Evolutionary conservation across 2,888 invertebrate species (phyloP).

Genomic region (Lymantria monacha): DNA sequence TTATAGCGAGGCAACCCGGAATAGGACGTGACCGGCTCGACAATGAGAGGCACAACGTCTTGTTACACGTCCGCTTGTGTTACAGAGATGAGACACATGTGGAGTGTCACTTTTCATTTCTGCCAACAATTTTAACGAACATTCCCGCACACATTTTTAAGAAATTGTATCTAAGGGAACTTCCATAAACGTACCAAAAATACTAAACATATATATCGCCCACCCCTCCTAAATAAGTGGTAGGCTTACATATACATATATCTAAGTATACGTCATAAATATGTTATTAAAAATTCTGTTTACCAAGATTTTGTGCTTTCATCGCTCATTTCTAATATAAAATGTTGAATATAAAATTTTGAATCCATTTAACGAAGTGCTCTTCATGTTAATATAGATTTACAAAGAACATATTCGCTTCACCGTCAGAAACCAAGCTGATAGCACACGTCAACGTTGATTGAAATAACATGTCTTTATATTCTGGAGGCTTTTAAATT

Average conservation of each 20-base stretch:
- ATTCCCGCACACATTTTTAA: neutral
- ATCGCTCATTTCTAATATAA: slow-evolving; percentile 2
- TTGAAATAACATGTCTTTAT: slow-evolving; percentile 2
- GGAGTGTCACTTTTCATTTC: slow-evolving; percentile 17
- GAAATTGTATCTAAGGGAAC: too few relatives aligned
- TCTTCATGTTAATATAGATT: slow-evolving; percentile 21
- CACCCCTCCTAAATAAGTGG: too few relatives aligned
- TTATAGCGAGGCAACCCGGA: slow-evolving; percentile 52
- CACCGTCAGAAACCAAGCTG: slow-evolving; percentile 7
- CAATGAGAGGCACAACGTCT: slow-evolving; percentile 40
- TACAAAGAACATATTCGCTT: slow-evolving; percentile 23
- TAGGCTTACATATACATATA: neutral
- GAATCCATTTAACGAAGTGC: slow-evolving; percentile 29
- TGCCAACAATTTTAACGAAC: neutral
- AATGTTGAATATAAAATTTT: slow-evolving; percentile 21
- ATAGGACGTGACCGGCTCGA: slow-evolving; percentile 54
- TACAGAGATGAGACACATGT: slow-evolving; percentile 39
- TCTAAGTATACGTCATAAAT: neutral
- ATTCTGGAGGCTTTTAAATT: slow-evolving; percentile 1
- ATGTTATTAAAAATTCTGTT: neutral
- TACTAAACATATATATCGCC: too few relatives aligned
- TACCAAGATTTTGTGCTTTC: neutral
- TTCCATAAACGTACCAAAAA: too few relatives aligned
- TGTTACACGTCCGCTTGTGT: slow-evolving; percentile 44
- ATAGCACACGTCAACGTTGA: slow-evolving; percentile 8